Conservation (phyloP, 2,888 invertebrate genomes). For the Cerceris ruficornis region DNA sequence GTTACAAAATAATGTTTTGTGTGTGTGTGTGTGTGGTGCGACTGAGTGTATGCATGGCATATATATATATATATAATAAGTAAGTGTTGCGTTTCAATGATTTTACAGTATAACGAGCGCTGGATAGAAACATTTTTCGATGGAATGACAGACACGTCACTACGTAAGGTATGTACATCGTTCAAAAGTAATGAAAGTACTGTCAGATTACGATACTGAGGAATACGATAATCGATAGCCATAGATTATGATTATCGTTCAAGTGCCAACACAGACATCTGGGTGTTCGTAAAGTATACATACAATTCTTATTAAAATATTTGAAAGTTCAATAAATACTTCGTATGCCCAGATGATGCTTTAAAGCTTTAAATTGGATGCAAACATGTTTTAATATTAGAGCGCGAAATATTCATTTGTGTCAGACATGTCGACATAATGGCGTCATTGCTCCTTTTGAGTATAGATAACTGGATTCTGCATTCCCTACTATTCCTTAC, state of each 20-base stretch:
- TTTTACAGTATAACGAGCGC: slow-evolving; percentile 31
- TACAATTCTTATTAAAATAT: background rate
- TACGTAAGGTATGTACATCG: slow-evolving; percentile 40
- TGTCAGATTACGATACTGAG: background rate
- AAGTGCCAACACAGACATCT: slow-evolving; percentile 23
- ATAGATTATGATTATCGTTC: slow-evolving; percentile 13
- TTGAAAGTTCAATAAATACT: slow-evolving; percentile 1
- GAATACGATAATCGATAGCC: slow-evolving; percentile 2
- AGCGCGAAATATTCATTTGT: slow-evolving; percentile 57
- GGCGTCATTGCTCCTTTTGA: slow-evolving; percentile 66
- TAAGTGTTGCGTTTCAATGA: slow-evolving; percentile 48
- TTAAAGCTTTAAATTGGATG: background rate
- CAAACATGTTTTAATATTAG: slow-evolving; percentile 13
- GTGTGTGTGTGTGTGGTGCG: no score
- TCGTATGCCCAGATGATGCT: background rate
- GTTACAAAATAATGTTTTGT: slow-evolving; percentile 24
- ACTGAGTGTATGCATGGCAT: background rate
- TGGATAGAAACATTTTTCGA: slow-evolving; percentile 44
- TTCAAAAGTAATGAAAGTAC: slow-evolving; percentile 15
- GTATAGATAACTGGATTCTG: slow-evolving; percentile 59
- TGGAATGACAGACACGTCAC: slow-evolving; percentile 52
- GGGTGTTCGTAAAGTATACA: background rate
- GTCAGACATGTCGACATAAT: slow-evolving; percentile 70
- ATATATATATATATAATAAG: slow-evolving; percentile 12
- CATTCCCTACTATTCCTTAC: slow-evolving; percentile 45